These are phyloP conservation scores for Drosophila micromelanica DNA, from an alignment of 1,140 invertebrate genomes.

Conservation along the genomic window DNA sequence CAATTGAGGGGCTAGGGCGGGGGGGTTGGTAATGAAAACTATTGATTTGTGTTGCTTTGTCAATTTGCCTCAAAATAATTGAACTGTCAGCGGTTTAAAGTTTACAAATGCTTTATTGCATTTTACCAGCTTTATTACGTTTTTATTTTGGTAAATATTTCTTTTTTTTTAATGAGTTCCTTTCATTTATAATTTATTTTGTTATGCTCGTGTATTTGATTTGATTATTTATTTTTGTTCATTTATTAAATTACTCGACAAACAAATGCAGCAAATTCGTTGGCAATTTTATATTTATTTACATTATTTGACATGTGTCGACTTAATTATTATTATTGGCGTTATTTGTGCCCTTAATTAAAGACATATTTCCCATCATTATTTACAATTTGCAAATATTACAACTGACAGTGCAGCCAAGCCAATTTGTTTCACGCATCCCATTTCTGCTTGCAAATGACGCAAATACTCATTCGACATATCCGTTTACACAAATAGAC, in stretches of 20 bases:
- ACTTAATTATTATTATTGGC: constrained; percentile 33
- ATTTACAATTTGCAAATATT: constrained; percentile 30
- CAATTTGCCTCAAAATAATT: not conserved
- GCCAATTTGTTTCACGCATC: not conserved
- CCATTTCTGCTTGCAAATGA: too few species aligned
- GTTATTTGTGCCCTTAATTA: constrained; percentile 55
- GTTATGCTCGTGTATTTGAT: not conserved
- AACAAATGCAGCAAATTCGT: not conserved
- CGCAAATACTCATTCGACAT: too few species aligned
- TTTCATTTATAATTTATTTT: not conserved
- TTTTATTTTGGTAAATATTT: not conserved
- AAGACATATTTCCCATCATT: constrained; percentile 29
- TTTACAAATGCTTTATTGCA: too few species aligned
- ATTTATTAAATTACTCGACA: not conserved
- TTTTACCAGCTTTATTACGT: too few species aligned
- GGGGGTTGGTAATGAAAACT: not conserved
- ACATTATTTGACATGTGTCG: constrained; percentile 5
- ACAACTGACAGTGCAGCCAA: constrained; percentile 25
- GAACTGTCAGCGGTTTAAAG: not conserved
- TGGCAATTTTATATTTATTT: constrained; percentile 14
- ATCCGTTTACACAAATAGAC: not conserved
- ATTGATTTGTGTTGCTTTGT: not conserved
- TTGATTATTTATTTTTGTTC: constrained; percentile 1
- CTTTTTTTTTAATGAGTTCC: not conserved
- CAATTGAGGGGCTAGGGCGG: too few species aligned